Evolutionary conservation across 1,140 invertebrate species (phyloP), one percentile per base, ranked within the genome.

Genomic region (Vanessa atalanta): DNA sequence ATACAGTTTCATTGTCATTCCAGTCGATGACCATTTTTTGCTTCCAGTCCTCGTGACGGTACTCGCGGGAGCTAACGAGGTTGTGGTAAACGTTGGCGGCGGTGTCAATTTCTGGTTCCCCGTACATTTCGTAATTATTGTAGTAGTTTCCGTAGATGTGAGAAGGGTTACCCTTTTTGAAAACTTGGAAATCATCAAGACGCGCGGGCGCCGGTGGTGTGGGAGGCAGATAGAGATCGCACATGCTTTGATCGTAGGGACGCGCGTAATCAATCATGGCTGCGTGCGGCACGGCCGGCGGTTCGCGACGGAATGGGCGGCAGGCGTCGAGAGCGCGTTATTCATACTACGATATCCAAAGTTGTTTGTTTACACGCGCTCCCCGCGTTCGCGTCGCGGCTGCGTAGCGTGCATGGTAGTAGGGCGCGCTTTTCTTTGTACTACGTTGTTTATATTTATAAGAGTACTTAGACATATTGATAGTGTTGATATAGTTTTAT

Each of bases 1-100:
- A 91, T 63, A 93, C 91, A n/a, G 94, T 94, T 77, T 94, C 94
- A 23, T 94, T 93, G 65, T 93, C 92, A 72, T 82, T 93, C 94
- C 94, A 95, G 16, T 93, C 86, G 69, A 83, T 83, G 51, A 94
- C 87, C 16, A 89, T 85, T 75, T 94, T 94, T 43, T 90, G 88
- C 60, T 87, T 88, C 94, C 94, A 95, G 7, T 92, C 92, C 15
- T 93, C 92, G 12, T 83, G 78, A 61, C 82, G 83, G 74, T 85
- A 87, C 47, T 91, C 88, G 16, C 85, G 73, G 60, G 79, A 77
- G 75, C 53, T 86, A 70, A 88, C 79, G 43, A 92, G 80, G 69
- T 80, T 87, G 78, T 90, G 87, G 79, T 91, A 91, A 4, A 88
- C 85, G 50, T 83, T 88, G 65, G 79, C 78, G 47, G 85, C 81